Evolutionary conservation across 2,888 invertebrate species (phyloP).

Genomic region (Rhogogaster chlorosoma): DNA sequence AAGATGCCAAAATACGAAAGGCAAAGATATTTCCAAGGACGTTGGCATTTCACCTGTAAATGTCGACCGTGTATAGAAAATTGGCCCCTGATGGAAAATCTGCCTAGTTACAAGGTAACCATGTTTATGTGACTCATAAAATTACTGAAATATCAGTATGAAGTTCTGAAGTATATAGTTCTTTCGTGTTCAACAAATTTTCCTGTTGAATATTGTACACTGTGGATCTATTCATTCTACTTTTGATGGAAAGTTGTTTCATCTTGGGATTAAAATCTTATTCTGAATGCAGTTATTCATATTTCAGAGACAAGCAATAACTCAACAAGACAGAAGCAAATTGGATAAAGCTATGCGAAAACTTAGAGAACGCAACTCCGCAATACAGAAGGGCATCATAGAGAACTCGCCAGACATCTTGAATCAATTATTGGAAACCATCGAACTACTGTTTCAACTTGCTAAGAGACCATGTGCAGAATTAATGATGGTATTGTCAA

Average conservation of each 20-base stretch:
- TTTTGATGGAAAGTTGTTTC: not conserved
- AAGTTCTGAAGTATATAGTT: not conserved
- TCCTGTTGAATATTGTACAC: not conserved
- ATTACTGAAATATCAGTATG: slow-evolving; percentile 6
- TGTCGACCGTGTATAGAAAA: slow-evolving; percentile 88
- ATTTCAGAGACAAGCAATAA: slow-evolving; percentile 48
- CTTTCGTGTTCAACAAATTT: not conserved
- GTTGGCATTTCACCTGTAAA: slow-evolving; percentile 89
- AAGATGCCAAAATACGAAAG: slow-evolving; percentile 81
- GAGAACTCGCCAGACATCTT: slow-evolving; percentile 62
- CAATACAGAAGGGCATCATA: slow-evolving; percentile 73
- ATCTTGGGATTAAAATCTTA: not conserved
- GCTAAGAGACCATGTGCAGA: slow-evolving; percentile 72
- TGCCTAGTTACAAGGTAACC: slow-evolving; percentile 72
- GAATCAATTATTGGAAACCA: slow-evolving; percentile 66
- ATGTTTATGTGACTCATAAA: not conserved
- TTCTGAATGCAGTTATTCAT: not conserved
- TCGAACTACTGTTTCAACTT: slow-evolving; percentile 64
- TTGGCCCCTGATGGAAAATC: slow-evolving; percentile 83
- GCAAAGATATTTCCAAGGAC: slow-evolving; percentile 81
- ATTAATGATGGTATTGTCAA: slow-evolving; percentile 80
- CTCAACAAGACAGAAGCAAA: slow-evolving; percentile 43
- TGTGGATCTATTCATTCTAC: slow-evolving; percentile 4
- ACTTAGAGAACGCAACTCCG: slow-evolving; percentile 58
- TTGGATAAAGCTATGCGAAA: slow-evolving; percentile 62